Base-by-base conservation (phyloP, 2,113 vertebrate species). In the Diglossa brunneiventris region DNA sequence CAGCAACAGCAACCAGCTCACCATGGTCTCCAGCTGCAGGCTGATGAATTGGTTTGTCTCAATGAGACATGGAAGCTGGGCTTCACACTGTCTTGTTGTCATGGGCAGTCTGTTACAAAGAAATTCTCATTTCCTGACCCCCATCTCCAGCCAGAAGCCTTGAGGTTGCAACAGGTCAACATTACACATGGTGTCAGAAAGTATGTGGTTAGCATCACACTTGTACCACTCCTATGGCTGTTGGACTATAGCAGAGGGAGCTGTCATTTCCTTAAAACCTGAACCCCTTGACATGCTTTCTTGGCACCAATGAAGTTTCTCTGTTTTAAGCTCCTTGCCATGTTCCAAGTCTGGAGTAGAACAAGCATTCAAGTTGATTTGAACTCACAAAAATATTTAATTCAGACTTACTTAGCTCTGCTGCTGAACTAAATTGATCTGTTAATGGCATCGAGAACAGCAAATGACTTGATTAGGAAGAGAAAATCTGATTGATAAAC, bases 141-240 rank as follows among this genome's bases (percentile, higher is more conserved):
- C 3, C 11, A 41, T 69, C 72, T 69, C n/a, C 63, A 83, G n/a
- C 13, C 50, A 50, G 50, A 77, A 77, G 73, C 37, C 39, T 53
- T 77, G 20, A 87, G 23, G 33, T 39, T 1, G 2, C 41, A 59
- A 1, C 2, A 47, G 31, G 26, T 52, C 64, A 83, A 1, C 0
- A 1, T 47, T 44, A 8, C 17, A 3, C 14, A 13, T 9, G 33
- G 44, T 78, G 21, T 77, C 46, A 73, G 50, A 66, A 66, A 53
- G 33, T 3, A 33, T 1, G 1, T 27, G 14, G 5, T 42, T 78
- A 70, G 5, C 11, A 16, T 50, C 11, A 8, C 11, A 2, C 46
- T 87, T 52, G 6, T 35, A 11, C 47, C 28, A 22, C 2, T 66
- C 42, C 35, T 23, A 3, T 8, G 23, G 21, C 22, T 58, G 18